phyloP scores from a whole-genome alignment of 2,797 vertebrate species.

The Setipinna tenuifilis region DNA sequence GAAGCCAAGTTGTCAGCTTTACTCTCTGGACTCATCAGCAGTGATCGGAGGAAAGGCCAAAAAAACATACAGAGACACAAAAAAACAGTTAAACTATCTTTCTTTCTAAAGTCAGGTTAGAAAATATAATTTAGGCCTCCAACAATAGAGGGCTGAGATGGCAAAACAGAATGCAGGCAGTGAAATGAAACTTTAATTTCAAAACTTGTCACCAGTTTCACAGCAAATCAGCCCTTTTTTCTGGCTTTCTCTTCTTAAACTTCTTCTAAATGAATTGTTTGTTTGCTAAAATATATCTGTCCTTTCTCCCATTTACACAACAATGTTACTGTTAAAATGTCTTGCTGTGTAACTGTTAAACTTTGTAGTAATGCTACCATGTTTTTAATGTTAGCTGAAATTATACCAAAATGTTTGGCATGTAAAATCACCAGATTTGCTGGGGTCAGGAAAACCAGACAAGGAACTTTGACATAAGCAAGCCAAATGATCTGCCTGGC shows the following conservation, averaged over 20 bases:
- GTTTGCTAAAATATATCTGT: no score
- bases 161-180: neutral
- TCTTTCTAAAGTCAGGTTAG: neutral
- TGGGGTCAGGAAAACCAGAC: neutral
- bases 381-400: neutral
- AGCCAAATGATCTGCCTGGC: neutral
- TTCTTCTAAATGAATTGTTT: no score
- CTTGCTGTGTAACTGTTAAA: neutral
- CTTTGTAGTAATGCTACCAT: neutral
- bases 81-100: neutral
- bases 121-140: neutral
- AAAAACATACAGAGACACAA: no score
- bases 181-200: neutral
- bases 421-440: neutral
- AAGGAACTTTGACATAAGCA: neutral
- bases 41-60: neutral
- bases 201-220: neutral
- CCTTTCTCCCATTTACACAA: neutral
- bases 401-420: neutral
- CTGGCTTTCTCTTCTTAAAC: neutral
- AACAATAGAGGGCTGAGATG: neutral
- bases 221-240: neutral
- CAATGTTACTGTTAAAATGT: neutral
- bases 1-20: neutral
- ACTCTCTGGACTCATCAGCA: neutral